Percentiles rank a stretch among this genome's conserved stretches.
These are phyloP conservation scores for Columba janthina DNA, from an alignment of 2,113 vertebrate genomes.

Conservation along the genomic window DNA sequence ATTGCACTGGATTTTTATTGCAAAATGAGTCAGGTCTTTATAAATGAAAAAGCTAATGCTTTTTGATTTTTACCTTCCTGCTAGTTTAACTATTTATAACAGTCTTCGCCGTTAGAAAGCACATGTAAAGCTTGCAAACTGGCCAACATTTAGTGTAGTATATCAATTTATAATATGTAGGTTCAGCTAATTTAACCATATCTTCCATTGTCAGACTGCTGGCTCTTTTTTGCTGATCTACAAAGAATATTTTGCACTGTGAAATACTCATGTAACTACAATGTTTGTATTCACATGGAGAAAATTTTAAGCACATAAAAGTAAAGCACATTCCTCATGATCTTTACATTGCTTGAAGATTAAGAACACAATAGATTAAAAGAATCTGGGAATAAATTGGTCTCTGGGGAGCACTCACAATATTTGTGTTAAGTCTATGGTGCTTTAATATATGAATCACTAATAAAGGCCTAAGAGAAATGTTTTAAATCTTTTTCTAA, in stretches of 20 bases:
- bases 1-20: neutral
- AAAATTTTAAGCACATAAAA: conserved; percentile 49
- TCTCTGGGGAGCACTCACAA: neutral
- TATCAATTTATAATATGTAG: neutral
- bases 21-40: neutral
- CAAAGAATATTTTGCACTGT: neutral
- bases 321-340: conserved; percentile 50
- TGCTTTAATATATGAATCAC: neutral
- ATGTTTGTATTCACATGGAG: conserved; percentile 46
- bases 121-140: neutral
- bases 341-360: conserved; percentile 50
- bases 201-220: neutral
- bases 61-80: neutral
- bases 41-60: neutral
- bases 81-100: neutral
- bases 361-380: conserved; percentile 66
- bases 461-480: neutral
- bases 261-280: neutral
- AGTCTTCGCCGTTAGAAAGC: neutral
- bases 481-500: neutral
- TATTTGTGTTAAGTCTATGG: conserved; percentile 3
- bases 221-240: neutral
- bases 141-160: neutral
- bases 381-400: conserved; percentile 36
- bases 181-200: neutral